Evolutionary conservation across 2,113 vertebrate genomes (phyloP), one percentile per base, ranked within the genome.

Genomic region (Mobula birostris): DNA sequence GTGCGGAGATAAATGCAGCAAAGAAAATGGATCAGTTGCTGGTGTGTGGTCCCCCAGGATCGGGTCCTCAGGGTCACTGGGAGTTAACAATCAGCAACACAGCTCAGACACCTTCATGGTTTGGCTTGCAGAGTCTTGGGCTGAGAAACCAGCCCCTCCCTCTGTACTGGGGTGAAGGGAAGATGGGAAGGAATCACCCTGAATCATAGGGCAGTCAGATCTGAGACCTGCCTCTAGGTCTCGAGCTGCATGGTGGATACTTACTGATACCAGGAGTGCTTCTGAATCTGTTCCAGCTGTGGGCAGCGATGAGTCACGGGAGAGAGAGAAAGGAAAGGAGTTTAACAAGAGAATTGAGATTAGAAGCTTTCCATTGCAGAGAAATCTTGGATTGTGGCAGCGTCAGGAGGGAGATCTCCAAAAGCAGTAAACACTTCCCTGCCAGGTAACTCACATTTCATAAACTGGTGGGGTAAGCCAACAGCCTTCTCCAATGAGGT

Each of bases 181-280:
- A 74, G 3, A 7, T 4, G 29, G 40, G 48, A 8, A 6, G 48
- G 48, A 48, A 4, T 48, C 36, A 21, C 36, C 12, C 32, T 11
- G 77, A 21, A 79, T 11, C 48, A 27, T 2, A 11, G 58, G 24
- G 2, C 56, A 27, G 24, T 4, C 6, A 11, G 83, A n/a, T 48
- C 48, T 21, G 7, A 29, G 48, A 4, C 48, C 48, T 48, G 48
- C 48, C 48, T 48, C 48, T 48, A 48, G 48, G 24, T 29, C 48
- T 85, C 21, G 24, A 2, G 11, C 48, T 24, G 94, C 66, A 63
- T 27, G 80, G 94, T 1, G 24, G 56, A 94, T 97, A 98, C 98
- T 98, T 96, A 98, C 98, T 97, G 97, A 96, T 98, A 98, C 98
- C 98, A 98, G 94, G 98, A 96, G 76, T 98, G 98, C 95, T 98